phyloP scores from a whole-genome alignment of 2,888 invertebrate genomes.

The Byasa hedistus region DNA sequence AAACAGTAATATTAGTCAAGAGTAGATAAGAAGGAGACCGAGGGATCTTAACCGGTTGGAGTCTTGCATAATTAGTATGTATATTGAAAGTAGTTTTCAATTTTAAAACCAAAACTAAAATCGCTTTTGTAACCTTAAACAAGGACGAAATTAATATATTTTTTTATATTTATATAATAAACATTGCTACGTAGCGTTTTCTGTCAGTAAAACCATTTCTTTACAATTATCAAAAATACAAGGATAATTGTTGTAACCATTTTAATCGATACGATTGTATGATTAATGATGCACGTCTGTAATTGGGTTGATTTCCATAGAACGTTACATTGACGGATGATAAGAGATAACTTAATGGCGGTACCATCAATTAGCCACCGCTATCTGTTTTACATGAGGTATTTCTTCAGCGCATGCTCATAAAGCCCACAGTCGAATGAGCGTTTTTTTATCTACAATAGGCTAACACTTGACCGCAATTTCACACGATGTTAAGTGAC shows the following conservation, averaged over 20 bases:
- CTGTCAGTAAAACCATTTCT: not conserved
- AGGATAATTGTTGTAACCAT: not conserved
- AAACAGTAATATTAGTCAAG: no score
- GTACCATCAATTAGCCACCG: constrained; percentile 7
- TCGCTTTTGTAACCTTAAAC: no score
- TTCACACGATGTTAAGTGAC: constrained; percentile 2
- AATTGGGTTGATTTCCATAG: not conserved
- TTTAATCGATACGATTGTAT: not conserved
- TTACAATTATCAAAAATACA: not conserved
- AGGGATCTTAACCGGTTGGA: no score
- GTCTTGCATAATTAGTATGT: no score
- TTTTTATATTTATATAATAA: no score
- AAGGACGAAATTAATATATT: no score
- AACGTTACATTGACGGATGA: not conserved
- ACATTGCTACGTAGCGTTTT: not conserved
- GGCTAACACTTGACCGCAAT: not conserved
- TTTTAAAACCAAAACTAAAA: no score
- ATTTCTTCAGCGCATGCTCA: not conserved
- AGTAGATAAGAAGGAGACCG: no score
- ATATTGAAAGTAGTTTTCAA: no score
- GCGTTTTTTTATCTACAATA: not conserved
- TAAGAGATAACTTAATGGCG: constrained; percentile 4
- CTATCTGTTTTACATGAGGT: constrained; percentile 4
- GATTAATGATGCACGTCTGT: not conserved
- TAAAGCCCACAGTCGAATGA: not conserved